Conservation (phyloP, 2,113 vertebrate genomes). For the Eurystomus gularis region DNA sequence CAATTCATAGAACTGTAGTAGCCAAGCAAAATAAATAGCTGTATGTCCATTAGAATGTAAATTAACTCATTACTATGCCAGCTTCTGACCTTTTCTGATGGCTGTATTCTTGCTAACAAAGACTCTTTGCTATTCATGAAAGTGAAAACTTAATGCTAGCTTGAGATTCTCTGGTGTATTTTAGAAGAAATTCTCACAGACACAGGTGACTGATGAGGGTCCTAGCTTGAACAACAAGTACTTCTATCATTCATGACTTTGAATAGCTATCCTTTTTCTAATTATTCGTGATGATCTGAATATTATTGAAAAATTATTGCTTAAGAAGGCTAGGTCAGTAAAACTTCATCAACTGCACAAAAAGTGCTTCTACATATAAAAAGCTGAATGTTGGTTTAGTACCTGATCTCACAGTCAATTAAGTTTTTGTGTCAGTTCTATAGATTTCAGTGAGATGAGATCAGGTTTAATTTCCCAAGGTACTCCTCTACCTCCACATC, state of each 20-base stretch:
- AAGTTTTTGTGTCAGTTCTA: background rate
- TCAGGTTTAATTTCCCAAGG: background rate
- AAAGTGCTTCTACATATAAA: background rate
- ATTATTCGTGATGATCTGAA: background rate
- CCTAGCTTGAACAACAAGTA: background rate
- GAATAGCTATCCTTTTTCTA: slow-evolving; percentile 7
- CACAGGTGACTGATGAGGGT: background rate
- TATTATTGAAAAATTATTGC: background rate
- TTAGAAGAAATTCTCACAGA: slow-evolving; percentile 1
- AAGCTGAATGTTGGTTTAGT: background rate
- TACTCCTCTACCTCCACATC: background rate
- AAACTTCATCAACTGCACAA: background rate
- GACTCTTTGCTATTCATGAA: slow-evolving; percentile 41
- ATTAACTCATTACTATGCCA: slow-evolving; percentile 66
- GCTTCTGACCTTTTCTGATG: slow-evolving; percentile 62
- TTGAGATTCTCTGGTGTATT: slow-evolving; percentile 14
- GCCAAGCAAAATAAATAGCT: slow-evolving; percentile 46
- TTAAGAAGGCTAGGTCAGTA: background rate
- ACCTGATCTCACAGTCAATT: background rate
- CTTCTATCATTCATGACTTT: background rate
- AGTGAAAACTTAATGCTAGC: slow-evolving; percentile 5
- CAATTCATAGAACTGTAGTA: slow-evolving; percentile 52
- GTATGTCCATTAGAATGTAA: slow-evolving; percentile 67
- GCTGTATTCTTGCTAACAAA: slow-evolving; percentile 56
- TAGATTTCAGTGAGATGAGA: background rate